Conservation (phyloP, 2,113 vertebrate species). For the Spheniscus mendiculus region DNA sequence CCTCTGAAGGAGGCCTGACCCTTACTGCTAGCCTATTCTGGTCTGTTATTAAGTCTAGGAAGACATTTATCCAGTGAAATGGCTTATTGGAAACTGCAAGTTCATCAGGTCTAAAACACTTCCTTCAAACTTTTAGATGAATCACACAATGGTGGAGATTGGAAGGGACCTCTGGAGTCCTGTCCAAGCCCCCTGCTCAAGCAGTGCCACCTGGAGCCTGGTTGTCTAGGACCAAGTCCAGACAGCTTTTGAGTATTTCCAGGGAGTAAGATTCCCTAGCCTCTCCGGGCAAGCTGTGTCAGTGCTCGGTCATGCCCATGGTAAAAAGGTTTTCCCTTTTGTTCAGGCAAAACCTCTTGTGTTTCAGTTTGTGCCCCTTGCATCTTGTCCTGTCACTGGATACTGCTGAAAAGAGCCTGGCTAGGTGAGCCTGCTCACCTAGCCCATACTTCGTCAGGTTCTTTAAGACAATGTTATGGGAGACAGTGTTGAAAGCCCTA, state of each 20-base stretch:
- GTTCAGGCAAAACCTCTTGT: not conserved
- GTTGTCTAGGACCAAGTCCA: not conserved
- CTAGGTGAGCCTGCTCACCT: not conserved
- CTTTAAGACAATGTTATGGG: not conserved
- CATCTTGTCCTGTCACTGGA: not conserved
- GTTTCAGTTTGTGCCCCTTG: not conserved
- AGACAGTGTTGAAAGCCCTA: not conserved
- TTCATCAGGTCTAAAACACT: not conserved
- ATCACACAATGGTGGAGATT: not conserved
- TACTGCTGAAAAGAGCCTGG: not conserved
- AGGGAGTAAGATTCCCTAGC: not conserved
- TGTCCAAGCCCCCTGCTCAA: not conserved
- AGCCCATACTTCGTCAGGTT: not conserved
- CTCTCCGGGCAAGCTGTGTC: not conserved
- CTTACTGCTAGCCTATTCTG: accelerated
- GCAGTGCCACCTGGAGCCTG: no score
- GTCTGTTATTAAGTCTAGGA: not conserved
- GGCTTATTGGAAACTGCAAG: not conserved
- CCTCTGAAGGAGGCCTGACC: not conserved
- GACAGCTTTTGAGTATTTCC: not conserved
- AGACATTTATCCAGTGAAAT: not conserved
- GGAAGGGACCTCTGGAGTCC: not conserved
- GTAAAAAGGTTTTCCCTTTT: not conserved
- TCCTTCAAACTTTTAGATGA: not conserved
- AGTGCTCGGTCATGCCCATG: accelerated